Evolutionary conservation across 2,113 vertebrate species (phyloP).

Genomic region (Lucifuga dentata): DNA sequence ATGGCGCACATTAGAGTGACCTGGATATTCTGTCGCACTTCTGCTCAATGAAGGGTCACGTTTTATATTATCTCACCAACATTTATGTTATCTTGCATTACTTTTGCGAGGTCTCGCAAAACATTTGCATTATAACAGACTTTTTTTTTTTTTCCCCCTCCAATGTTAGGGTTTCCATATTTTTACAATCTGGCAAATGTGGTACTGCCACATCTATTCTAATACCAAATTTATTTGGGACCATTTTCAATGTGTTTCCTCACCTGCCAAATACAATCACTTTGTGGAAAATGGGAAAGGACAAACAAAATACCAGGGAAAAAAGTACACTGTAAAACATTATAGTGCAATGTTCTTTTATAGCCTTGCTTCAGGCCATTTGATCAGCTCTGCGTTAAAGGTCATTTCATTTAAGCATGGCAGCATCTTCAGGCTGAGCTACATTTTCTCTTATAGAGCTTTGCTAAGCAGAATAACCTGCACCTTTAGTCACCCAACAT

Average conservation of each 20-base stretch:
- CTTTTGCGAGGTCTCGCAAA: no score
- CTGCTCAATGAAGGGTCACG: no score
- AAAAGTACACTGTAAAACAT: conserved; percentile 73
- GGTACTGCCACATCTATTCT: conserved; percentile 25
- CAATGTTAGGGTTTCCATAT: no score
- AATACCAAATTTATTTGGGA: conserved; percentile 42
- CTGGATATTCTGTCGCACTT: no score
- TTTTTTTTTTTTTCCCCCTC: no score
- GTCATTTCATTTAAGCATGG: conserved; percentile 74
- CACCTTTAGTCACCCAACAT: conserved; percentile 21
- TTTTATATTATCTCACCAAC: no score
- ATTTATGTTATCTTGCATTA: no score
- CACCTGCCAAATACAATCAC: conserved; percentile 55
- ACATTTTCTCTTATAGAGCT: conserved; percentile 24
- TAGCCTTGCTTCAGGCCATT: conserved; percentile 68
- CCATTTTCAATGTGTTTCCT: conserved; percentile 37
- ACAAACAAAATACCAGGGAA: conserved; percentile 65
- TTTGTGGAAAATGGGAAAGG: conserved; percentile 63
- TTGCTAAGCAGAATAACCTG: conserved; percentile 56
- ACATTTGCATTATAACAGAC: no score
- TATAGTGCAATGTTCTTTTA: conserved; percentile 70
- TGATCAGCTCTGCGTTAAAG: conserved; percentile 78
- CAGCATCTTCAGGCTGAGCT: conserved; percentile 50
- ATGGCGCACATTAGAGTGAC: no score
- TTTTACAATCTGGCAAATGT: background rate